A percentile compares a stretch with the other conserved stretches of the same genome.
These are phyloP conservation scores for Patella pellucida DNA, from an alignment of 2,888 invertebrate genomes.

Conservation along the genomic window DNA sequence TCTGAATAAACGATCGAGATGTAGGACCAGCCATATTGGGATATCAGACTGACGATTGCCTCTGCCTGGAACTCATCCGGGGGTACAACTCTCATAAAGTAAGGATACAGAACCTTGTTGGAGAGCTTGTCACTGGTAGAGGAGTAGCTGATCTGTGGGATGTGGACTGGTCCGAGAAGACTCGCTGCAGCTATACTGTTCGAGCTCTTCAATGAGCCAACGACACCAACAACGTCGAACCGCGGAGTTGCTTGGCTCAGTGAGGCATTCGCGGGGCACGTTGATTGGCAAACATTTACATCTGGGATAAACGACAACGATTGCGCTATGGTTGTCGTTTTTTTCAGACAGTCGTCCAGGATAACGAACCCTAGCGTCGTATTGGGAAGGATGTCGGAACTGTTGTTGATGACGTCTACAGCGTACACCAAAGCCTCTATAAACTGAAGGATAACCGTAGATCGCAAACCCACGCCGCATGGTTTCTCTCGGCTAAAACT, in stretches of 20 bases:
- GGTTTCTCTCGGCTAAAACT: conserved; percentile 20
- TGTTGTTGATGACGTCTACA: conserved; percentile 45
- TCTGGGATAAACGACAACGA: conserved; percentile 49
- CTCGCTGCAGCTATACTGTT: conserved; percentile 46
- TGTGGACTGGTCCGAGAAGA: conserved; percentile 38
- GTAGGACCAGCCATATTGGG: conserved; percentile 80
- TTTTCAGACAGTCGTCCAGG: conserved; percentile 52
- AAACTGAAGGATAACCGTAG: conserved; percentile 42
- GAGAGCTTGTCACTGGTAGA: conserved; percentile 51
- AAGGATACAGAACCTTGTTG: conserved; percentile 46
- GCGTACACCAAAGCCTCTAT: conserved; percentile 52
- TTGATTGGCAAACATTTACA: background rate
- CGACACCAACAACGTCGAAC: conserved; percentile 45
- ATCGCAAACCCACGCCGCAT: conserved; percentile 40
- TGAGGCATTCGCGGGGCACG: conserved; percentile 10
- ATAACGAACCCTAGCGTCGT: conserved; percentile 48
- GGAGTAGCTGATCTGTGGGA: conserved; percentile 48
- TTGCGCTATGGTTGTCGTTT: conserved; percentile 46
- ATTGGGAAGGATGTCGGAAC: conserved; percentile 38
- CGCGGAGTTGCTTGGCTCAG: conserved; percentile 2
- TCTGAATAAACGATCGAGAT: conserved; percentile 81
- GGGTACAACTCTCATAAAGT: conserved; percentile 55
- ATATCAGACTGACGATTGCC: conserved; percentile 46
- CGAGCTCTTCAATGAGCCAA: conserved; percentile 45
- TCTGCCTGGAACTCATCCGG: conserved; percentile 49